Evolutionary conservation across 2,888 invertebrate genomes (phyloP).

Genomic region (Aspidiotus destructor): DNA sequence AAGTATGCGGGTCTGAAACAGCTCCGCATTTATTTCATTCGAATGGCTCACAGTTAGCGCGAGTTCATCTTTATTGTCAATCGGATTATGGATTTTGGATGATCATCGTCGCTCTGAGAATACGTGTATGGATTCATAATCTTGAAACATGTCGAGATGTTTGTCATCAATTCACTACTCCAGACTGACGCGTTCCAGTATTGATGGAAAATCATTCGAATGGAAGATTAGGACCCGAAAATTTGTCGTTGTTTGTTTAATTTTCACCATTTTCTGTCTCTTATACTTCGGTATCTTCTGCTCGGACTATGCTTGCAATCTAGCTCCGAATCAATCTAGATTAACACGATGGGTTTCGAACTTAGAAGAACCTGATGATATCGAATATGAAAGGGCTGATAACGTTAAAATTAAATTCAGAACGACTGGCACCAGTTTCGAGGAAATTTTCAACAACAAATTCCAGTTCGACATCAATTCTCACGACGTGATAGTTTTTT

Average conservation of each 20-base stretch:
- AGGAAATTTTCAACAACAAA: conserved; percentile 74
- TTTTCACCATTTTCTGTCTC: conserved; percentile 68
- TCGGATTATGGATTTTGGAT: conserved; percentile 22
- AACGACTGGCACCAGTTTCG: conserved; percentile 62
- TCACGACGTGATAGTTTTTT: conserved; percentile 93
- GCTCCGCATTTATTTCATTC: too few species aligned
- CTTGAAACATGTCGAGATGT: neutral
- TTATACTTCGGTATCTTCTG: conserved; percentile 84
- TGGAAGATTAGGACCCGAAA: conserved; percentile 30
- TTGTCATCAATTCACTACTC: neutral
- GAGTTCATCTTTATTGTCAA: neutral
- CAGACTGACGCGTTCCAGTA: neutral
- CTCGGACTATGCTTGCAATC: conserved; percentile 63
- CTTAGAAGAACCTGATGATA: neutral
- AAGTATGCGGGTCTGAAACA: too few species aligned
- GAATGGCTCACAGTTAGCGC: too few species aligned
- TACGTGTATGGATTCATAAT: neutral
- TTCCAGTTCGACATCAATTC: conserved; percentile 83
- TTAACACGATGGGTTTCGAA: neutral
- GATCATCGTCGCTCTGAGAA: neutral
- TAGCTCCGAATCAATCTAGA: conserved; percentile 35
- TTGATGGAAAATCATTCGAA: conserved; percentile 15
- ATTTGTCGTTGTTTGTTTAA: conserved; percentile 23
- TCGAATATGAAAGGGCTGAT: conserved; percentile 43
- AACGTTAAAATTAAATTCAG: conserved; percentile 41